A percentile compares a stretch with the other conserved stretches of the same genome.
Conservation (phyloP, 2,113 vertebrate species). For the Nicator chloris region DNA sequence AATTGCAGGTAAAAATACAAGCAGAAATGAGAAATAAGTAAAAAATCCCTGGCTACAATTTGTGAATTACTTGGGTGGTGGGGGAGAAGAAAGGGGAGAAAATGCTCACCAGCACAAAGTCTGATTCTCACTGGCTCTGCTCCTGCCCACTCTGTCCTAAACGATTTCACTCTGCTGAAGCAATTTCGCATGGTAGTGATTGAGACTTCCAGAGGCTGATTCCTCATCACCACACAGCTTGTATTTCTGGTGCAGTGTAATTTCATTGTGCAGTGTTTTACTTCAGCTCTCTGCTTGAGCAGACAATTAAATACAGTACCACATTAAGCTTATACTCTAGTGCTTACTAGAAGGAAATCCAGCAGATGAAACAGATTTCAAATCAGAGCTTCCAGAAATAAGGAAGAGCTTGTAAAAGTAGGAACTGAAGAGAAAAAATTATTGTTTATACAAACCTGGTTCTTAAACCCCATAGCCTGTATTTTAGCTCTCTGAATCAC, state of each 20-base stretch:
- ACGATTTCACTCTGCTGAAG: neutral
- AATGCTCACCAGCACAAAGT: neutral
- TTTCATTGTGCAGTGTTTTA: neutral
- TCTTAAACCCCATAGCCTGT: neutral
- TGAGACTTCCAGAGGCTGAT: neutral
- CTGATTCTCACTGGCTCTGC: neutral
- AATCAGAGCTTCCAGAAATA: neutral
- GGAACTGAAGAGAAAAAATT: neutral
- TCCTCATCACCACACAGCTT: neutral
- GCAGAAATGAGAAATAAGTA: neutral
- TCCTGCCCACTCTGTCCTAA: neutral
- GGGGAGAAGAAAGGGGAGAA: neutral
- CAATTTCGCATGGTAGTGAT: neutral
- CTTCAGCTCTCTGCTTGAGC: neutral
- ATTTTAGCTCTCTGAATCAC: neutral
- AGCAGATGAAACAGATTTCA: neutral
- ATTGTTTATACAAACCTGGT: neutral
- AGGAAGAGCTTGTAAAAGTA: neutral
- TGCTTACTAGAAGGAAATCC: neutral
- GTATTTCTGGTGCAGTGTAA: neutral
- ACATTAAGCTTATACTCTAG: neutral
- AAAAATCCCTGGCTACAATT: neutral
- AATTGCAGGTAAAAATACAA: neutral
- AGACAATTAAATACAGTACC: constrained; percentile 30
- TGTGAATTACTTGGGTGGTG: neutral